Base-by-base conservation (phyloP, 2,888 invertebrate species). In the Hecatera dysodea region DNA sequence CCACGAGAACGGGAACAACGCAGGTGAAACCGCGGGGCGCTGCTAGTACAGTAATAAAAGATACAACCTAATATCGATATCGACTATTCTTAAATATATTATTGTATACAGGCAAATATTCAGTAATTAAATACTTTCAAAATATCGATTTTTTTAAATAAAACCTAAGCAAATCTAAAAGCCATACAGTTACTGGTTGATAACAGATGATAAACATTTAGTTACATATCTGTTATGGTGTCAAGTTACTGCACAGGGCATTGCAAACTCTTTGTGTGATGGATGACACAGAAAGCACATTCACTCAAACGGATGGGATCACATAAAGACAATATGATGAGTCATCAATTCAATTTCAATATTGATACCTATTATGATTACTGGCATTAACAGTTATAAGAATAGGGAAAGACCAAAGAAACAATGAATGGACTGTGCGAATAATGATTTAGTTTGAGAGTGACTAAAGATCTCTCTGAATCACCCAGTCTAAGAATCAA, bases 221-320 rank as follows among this genome's bases (percentile, higher is more conserved):
- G 29, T 6, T 48, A 33, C 7, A 1, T 33, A n/a, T 50, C n/a
- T 33, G 6, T 50, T 42, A n/a, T 2, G 24, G 12, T 71, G 36
- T 71, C 24, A 57, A n/a, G 15, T 59, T 59, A 36, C 57, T 44
- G 27, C 15, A 9, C 33, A 22, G 44, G 36, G 17, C 17, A 53
- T n/a, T 53, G 19, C 12, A 6, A 69, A 11, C 12, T 2, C 36
- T 56, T 48, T 24, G 39, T 42, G 55, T 33, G 11, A 53, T 29
- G 29, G 19, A 53, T 29, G 29, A 29, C 19, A 53, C 19, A 27
- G 6, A 68, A 11, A 50, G 39, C 36, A 36, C 8, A 33, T n/a
- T n/a, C 33, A 24, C 15, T 19, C 27, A 39, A 29, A 33, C n/a
- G n/a, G 5, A 39, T 12, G n/a, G 24, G 1, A 9, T 15, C 19